phyloP scores from a whole-genome alignment of 2,113 vertebrate genomes.

The Laterallus jamaicensis region DNA sequence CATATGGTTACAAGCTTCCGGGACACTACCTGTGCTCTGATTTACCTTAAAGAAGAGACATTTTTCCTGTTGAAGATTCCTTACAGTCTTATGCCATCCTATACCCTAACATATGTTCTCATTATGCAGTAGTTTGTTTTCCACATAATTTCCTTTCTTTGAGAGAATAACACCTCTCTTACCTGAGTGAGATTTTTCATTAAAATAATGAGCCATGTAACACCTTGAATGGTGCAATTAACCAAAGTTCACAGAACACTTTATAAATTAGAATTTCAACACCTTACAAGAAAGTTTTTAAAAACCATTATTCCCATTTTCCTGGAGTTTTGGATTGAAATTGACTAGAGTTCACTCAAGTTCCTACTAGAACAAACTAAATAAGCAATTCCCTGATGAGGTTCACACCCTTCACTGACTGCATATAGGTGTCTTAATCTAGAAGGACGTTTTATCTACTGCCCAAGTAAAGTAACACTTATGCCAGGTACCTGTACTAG shows the following conservation, averaged over 20 bases:
- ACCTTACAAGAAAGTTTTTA: neutral
- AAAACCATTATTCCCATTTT: neutral
- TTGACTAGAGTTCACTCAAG: rapidly evolving
- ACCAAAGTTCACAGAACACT: neutral
- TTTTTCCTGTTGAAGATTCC: neutral
- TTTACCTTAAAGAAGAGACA: neutral
- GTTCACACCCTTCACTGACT: neutral
- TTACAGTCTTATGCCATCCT: neutral
- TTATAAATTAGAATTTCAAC: conserved; percentile 11
- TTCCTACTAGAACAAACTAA: neutral
- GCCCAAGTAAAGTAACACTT: neutral
- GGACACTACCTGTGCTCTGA: neutral
- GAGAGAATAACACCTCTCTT: neutral
- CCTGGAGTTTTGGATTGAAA: neutral
- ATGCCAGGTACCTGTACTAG: neutral
- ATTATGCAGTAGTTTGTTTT: neutral
- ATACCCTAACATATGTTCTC: neutral
- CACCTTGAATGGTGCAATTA: conserved; percentile 12
- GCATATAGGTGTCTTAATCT: neutral
- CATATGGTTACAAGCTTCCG: neutral
- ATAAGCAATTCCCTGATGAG: neutral
- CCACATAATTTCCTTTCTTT: neutral
- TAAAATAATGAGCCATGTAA: conserved; percentile 31
- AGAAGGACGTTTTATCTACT: neutral
- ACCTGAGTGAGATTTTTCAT: neutral